phyloP scores from a whole-genome alignment of 2,888 invertebrate genomes.

The Atethmia centrago region DNA sequence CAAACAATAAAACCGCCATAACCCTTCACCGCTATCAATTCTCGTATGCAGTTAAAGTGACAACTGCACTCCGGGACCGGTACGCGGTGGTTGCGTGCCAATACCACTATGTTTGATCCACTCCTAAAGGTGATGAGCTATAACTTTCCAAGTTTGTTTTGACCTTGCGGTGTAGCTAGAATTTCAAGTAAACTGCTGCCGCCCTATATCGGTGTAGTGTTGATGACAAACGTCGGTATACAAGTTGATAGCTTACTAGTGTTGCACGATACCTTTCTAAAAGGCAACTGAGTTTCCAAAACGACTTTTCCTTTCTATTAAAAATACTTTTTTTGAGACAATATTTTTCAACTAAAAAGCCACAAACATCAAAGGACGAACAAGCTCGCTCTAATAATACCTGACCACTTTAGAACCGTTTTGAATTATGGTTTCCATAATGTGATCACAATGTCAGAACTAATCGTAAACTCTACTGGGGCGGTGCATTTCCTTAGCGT shows the following conservation, averaged over 20 bases:
- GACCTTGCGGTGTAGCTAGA: slow-evolving; percentile 16
- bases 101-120: slow-evolving; percentile 41
- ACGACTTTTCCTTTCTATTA: slow-evolving; percentile 16
- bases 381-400: slow-evolving; percentile 46
- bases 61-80: slow-evolving; percentile 66
- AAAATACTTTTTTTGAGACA: background rate
- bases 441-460: slow-evolving; percentile 56
- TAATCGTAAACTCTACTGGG: slow-evolving; percentile 63
- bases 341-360: slow-evolving; percentile 18
- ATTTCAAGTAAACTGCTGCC: slow-evolving; percentile 26
- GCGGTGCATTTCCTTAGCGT: slow-evolving; percentile 71
- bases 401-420: slow-evolving; percentile 46
- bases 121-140: slow-evolving; percentile 30
- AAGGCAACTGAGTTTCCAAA: slow-evolving; percentile 17
- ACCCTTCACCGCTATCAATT: slow-evolving; percentile 79
- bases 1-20: slow-evolving; percentile 75
- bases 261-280: slow-evolving; percentile 6
- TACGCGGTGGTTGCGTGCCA: slow-evolving; percentile 41
- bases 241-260: slow-evolving; percentile 31
- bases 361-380: slow-evolving; percentile 50
- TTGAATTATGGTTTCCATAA: slow-evolving; percentile 62
- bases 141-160: slow-evolving; percentile 41
- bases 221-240: slow-evolving; percentile 19
- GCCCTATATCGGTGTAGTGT: slow-evolving; percentile 18
- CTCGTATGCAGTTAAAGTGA: slow-evolving; percentile 80